Percentiles rank a stretch among this genome's conserved stretches.
Conservation (phyloP, 2,797 vertebrate genomes). For the Xiphorhynchus erythropygius region DNA sequence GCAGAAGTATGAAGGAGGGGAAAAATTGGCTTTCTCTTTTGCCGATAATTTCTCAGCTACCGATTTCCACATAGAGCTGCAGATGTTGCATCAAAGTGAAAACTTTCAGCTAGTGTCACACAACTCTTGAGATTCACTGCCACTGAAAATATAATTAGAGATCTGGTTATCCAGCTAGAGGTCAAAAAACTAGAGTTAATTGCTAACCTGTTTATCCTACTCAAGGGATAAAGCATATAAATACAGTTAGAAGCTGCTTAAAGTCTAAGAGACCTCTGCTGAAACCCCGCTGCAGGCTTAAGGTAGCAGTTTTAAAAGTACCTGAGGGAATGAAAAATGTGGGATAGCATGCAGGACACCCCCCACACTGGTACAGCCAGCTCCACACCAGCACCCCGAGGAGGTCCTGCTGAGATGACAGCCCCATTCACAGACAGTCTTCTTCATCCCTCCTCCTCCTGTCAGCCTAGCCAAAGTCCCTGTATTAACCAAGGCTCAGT, state of each 20-base stretch:
- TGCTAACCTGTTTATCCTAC: constrained; percentile 73
- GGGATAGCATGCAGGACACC: fast-evolving
- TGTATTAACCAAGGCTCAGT: neutral
- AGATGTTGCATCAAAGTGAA: neutral
- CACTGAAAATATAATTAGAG: constrained; percentile 69
- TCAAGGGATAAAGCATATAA: constrained; percentile 65
- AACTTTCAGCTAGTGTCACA: constrained; percentile 32
- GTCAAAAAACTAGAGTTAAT: constrained; percentile 70
- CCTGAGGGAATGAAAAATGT: neutral
- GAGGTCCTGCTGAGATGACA: neutral
- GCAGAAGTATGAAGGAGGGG: neutral
- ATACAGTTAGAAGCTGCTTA: constrained; percentile 62
- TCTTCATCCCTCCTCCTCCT: neutral
- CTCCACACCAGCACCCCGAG: neutral
- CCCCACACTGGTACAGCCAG: fast-evolving
- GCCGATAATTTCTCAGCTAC: neutral
- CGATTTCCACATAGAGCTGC: neutral
- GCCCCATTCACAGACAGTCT: neutral
- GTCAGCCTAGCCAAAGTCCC: neutral
- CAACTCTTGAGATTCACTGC: constrained; percentile 59
- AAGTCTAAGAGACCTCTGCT: constrained; percentile 47
- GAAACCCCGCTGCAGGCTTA: constrained; percentile 43
- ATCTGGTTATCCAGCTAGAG: constrained; percentile 69
- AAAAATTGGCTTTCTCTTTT: neutral
- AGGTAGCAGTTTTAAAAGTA: neutral